Evolutionary conservation across 2,113 vertebrate genomes (phyloP).

Genomic region (Nansenia antarctica): DNA sequence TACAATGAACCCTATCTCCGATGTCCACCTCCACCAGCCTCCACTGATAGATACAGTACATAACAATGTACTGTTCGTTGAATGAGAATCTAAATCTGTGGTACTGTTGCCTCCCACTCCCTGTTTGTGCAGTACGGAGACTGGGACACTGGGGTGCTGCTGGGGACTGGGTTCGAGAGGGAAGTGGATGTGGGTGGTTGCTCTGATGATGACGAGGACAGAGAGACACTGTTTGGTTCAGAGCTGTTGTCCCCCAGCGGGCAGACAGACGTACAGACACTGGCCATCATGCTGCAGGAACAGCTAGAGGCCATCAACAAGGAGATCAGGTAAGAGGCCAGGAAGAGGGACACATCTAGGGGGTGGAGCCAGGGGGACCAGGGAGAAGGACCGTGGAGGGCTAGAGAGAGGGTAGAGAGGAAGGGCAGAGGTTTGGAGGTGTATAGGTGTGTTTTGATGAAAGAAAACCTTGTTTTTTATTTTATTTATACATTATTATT

Average conservation of each 20-base stretch:
- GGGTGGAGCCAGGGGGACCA: not conserved
- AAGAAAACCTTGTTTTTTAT: too few relatives aligned
- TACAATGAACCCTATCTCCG: too few relatives aligned
- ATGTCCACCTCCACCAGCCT: too few relatives aligned
- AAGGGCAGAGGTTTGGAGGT: not conserved
- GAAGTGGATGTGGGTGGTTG: constrained; percentile 77
- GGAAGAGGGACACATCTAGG: not conserved
- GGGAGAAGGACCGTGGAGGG: not conserved
- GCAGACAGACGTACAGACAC: constrained; percentile 90
- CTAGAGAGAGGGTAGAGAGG: not conserved
- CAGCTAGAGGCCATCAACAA: constrained; percentile 95
- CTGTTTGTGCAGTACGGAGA: constrained; percentile 74
- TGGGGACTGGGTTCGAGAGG: constrained; percentile 78
- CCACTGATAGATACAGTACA: too few relatives aligned
- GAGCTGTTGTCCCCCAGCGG: constrained; percentile 89
- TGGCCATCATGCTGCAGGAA: constrained; percentile 93
- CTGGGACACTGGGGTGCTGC: constrained; percentile 81
- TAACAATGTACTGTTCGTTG: not conserved
- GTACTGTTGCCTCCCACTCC: not conserved
- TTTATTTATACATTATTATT: too few relatives aligned
- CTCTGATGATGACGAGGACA: constrained; percentile 87
- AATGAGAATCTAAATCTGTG: not conserved
- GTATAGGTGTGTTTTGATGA: not conserved
- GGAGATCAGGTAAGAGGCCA: constrained; percentile 87
- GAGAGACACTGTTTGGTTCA: constrained; percentile 81